phyloP scores from a whole-genome alignment of 2,888 invertebrate genomes.

The Auanema freiburgensis region DNA sequence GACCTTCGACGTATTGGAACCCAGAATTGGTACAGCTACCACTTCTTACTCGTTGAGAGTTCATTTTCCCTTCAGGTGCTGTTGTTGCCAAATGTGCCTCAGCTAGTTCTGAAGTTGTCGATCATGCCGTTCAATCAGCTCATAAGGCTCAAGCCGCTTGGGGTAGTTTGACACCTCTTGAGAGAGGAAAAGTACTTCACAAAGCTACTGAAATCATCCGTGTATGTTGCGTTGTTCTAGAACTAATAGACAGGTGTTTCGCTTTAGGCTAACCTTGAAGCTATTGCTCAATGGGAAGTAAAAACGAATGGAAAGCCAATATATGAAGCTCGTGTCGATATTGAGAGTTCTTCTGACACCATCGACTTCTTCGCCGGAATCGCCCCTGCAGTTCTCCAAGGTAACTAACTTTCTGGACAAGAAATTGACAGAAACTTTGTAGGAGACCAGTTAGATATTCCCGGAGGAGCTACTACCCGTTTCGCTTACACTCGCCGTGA shows the following conservation, averaged over 20 bases:
- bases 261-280: slow-evolving; percentile 45
- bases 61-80: slow-evolving; percentile 25
- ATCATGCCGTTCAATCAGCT: slow-evolving; percentile 31
- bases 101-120: slow-evolving; percentile 30
- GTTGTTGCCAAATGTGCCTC: slow-evolving; percentile 44
- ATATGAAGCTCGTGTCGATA: slow-evolving; percentile 61
- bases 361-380: slow-evolving; percentile 51
- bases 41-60: neutral
- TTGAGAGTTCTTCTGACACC: slow-evolving; percentile 51
- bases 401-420: slow-evolving; percentile 18
- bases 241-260: neutral
- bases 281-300: slow-evolving; percentile 65
- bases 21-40: slow-evolving; percentile 29
- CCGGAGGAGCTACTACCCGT: slow-evolving; percentile 39
- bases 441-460: slow-evolving; percentile 52
- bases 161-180: slow-evolving; percentile 38
- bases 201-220: slow-evolving; percentile 45
- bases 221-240: slow-evolving; percentile 29
- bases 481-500: slow-evolving; percentile 55
- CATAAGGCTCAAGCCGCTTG: slow-evolving; percentile 27
- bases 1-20: slow-evolving; percentile 43
- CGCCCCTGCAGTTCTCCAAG: slow-evolving; percentile 50
- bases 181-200: slow-evolving; percentile 45
- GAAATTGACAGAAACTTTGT: slow-evolving; percentile 5
- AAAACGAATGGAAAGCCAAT: slow-evolving; percentile 70